phyloP scores from a whole-genome alignment of 2,113 vertebrate species.

The Coracopsis vasa region DNA sequence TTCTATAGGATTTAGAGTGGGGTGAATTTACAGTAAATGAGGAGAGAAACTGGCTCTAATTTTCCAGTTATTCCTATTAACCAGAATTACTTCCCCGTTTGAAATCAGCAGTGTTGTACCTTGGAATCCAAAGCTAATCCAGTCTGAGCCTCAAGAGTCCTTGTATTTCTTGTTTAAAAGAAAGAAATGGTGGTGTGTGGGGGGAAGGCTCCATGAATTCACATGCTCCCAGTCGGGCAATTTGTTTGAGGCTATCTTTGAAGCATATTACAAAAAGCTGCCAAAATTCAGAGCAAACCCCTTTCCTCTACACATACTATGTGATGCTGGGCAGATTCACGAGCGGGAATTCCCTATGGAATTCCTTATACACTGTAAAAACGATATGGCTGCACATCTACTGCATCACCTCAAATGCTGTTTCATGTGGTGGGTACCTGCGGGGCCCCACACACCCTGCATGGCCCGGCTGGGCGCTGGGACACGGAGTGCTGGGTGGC shows the following conservation, averaged over 20 bases:
- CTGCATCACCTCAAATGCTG: background rate
- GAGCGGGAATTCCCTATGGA: background rate
- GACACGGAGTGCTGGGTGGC: background rate
- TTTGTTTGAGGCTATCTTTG: background rate
- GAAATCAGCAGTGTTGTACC: background rate
- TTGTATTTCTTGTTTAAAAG: background rate
- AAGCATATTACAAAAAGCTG: background rate
- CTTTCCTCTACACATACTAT: background rate
- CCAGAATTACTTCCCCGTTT: background rate
- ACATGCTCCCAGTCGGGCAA: background rate
- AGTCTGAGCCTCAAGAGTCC: background rate
- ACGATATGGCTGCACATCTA: accelerated
- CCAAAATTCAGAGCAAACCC: background rate
- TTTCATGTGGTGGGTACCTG: background rate
- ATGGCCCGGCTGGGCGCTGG: background rate
- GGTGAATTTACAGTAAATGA: background rate
- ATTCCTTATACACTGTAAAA: accelerated
- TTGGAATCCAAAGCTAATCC: background rate
- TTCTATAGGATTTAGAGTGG: background rate
- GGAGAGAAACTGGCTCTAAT: background rate
- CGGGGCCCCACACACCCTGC: background rate
- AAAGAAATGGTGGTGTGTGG: background rate
- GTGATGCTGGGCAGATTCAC: background rate
- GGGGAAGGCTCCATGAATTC: background rate
- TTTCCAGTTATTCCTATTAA: background rate